Percentiles rank a stretch among this genome's conserved stretches.
Conservation (phyloP, 2,113 vertebrate genomes). For the Hippolais icterina region DNA sequence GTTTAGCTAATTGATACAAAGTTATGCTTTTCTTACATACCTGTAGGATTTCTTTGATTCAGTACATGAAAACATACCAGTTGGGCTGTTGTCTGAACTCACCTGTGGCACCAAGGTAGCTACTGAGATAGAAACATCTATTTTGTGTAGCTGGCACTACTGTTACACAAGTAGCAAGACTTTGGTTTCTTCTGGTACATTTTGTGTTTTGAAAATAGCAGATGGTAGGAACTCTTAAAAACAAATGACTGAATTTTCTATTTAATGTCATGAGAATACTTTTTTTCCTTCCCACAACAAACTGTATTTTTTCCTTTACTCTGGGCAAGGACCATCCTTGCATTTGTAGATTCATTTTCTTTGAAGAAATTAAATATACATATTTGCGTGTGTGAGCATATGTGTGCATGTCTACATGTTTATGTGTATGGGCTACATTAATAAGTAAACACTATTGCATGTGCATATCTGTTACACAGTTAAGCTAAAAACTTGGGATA, state of each 20-base stretch:
- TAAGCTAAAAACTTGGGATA: not conserved
- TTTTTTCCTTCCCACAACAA: not conserved
- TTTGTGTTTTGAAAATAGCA: not conserved
- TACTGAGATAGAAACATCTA: not conserved
- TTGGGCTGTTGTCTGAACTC: not conserved
- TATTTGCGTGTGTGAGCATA: not conserved
- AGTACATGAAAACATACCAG: not conserved
- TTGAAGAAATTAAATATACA: not conserved
- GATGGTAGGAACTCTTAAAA: not conserved
- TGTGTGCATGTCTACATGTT: fast-evolving
- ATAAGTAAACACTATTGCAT: not conserved
- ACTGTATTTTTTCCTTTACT: not conserved
- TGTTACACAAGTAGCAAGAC: not conserved
- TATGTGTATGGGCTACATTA: not conserved
- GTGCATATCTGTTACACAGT: not conserved
- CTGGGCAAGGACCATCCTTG: not conserved
- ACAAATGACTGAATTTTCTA: not conserved
- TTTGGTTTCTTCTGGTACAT: not conserved
- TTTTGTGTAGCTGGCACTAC: not conserved
- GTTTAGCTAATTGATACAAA: not conserved
- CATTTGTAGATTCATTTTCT: not conserved
- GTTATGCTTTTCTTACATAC: not conserved
- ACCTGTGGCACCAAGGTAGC: not conserved
- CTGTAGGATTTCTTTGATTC: not conserved
- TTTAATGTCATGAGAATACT: not conserved